phyloP scores from a whole-genome alignment of 23 tunicate genomes.

The Botrylloides violaceus region DNA sequence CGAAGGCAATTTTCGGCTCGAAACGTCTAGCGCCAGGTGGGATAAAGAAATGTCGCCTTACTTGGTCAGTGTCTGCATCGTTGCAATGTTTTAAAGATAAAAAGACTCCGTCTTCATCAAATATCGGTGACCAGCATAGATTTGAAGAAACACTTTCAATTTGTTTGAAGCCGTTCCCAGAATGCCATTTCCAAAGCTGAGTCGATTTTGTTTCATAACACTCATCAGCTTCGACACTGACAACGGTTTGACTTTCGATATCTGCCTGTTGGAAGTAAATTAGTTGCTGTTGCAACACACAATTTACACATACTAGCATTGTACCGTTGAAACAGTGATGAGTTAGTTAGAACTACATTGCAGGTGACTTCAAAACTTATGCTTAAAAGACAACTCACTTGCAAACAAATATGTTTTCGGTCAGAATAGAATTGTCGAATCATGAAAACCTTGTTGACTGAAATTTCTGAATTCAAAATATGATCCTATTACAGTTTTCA shows the following conservation, averaged over 20 bases:
- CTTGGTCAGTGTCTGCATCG: not conserved
- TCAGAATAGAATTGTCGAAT: slow-evolving; percentile 18
- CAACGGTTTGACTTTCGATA: not conserved
- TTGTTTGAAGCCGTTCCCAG: not conserved
- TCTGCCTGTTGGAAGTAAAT: not conserved
- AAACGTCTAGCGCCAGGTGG: no score
- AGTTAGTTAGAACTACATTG: not conserved
- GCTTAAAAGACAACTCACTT: not conserved
- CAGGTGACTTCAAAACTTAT: not conserved
- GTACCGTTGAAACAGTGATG: not conserved
- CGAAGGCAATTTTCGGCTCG: no score
- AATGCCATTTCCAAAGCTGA: slow-evolving; percentile 15
- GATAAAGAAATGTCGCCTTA: no score
- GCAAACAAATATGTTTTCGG: slow-evolving; percentile 3
- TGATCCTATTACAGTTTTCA: no score
- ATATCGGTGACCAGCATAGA: slow-evolving; percentile 15
- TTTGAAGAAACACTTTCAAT: slow-evolving; percentile 16
- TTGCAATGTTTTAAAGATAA: slow-evolving; percentile 2
- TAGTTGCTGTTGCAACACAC: not conserved
- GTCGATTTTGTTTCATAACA: slow-evolving; percentile 2
- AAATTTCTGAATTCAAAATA: not conserved
- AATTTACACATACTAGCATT: not conserved
- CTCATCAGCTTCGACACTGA: not conserved
- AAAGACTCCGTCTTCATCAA: slow-evolving; percentile 3
- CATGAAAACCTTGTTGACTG: slow-evolving; percentile 6